Base-by-base conservation (phyloP, 2,113 vertebrate species). In the Tragulus kanchil region DNA sequence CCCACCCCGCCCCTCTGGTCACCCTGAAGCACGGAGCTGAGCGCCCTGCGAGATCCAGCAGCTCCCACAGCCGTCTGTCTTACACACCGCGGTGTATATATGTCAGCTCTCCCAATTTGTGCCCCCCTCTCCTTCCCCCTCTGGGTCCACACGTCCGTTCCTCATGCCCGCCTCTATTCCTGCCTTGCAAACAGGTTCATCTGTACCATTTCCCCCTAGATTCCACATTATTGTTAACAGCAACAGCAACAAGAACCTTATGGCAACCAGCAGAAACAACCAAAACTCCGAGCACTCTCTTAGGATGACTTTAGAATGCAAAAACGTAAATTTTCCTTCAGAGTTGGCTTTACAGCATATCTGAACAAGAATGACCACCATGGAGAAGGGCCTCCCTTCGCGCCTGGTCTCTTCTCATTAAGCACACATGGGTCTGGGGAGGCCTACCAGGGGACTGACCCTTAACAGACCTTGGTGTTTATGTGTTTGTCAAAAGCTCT, bases 291-390 rank as follows among this genome's bases (percentile, higher is more conserved):
- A 54, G 42, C 13, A 3, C 19, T 19, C 14, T 3, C 0, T 36
- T 6, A 28, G 62, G 16, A 7, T 15, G 11, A 3, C 67, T 75
- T 58, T 8, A 6, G 26, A 78, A 62, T 5, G n/a, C 73, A 25
- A 26, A 23, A 8, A 25, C 36, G 31, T 7, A 42, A 61, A 42
- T 12, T 13, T 17, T 23, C 31, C 84, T 62, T n/a, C 11, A 10
- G 36, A 9, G 50, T 11, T 64, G 21, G 4, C 52, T 28, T 26
- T 73, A 73, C 3, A 83, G 67, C 31, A 0, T 5, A 17, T 6
- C 3, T 31, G 2, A 21, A 26, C 64, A n/a, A 67, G 28, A 9
- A 11, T 0, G 21, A 11, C 10, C 3, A 11, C 10, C 3, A 0
- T 2, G 1, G 16, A 54, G 77, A 15, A 61, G 1, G 17, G 3